Evolutionary conservation across 2,797 vertebrate species (phyloP).

Genomic region (Malacoraja senta): DNA sequence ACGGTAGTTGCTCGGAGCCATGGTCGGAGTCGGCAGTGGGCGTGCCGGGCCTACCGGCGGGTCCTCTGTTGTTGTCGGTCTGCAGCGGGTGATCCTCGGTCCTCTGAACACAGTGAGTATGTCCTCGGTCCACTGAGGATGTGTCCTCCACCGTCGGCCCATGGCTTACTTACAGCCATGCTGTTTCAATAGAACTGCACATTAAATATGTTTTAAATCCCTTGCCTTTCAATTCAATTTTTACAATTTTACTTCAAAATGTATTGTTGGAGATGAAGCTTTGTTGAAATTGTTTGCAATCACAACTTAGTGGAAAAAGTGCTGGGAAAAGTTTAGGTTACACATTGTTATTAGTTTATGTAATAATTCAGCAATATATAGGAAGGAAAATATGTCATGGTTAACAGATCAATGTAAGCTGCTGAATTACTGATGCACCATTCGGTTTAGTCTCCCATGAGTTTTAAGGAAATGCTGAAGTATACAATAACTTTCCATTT

Average conservation of each 20-base stretch:
- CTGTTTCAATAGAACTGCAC: not conserved
- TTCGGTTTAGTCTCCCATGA: not conserved
- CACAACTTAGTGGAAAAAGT: not conserved
- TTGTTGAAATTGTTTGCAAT: not conserved
- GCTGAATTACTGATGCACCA: not conserved
- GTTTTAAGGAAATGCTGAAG: not conserved
- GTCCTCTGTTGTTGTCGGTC: too few relatives aligned
- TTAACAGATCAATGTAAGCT: not conserved
- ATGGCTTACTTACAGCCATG: not conserved
- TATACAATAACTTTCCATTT: not conserved
- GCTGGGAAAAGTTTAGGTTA: not conserved
- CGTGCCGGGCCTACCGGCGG: too few relatives aligned
- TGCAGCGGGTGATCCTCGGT: too few relatives aligned
- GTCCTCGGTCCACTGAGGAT: too few relatives aligned
- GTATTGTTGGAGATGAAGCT: not conserved
- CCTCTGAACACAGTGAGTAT: too few relatives aligned
- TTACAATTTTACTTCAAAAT: not conserved
- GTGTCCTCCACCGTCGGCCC: too few relatives aligned
- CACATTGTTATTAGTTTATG: not conserved
- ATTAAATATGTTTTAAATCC: not conserved
- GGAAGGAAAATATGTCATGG: not conserved
- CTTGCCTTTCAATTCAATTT: not conserved
- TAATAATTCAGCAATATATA: not conserved
- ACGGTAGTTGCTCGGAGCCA: too few relatives aligned
- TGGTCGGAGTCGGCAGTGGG: too few relatives aligned